Percentiles rank a stretch among this genome's conserved stretches.
phyloP scores from a whole-genome alignment of 1,140 invertebrate species.

The Babylonia areolata region DNA sequence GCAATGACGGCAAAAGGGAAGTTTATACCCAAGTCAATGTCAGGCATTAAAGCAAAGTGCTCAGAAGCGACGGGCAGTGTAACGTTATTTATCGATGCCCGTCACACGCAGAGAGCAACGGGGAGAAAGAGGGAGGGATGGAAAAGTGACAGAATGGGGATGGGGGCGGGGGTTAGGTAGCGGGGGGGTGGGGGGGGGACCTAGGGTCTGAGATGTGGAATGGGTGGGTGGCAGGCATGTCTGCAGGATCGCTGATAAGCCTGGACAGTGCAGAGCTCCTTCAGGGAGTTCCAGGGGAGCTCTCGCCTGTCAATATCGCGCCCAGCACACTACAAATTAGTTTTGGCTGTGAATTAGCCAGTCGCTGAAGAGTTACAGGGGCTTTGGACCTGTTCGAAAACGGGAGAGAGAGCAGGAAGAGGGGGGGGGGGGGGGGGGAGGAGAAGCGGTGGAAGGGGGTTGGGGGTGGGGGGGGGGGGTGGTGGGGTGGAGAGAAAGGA shows the following conservation, averaged over 20 bases:
- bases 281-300: background rate
- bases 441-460: background rate
- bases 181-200: too few species aligned
- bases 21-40: slow-evolving; percentile 47
- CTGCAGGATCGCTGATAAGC: slow-evolving; percentile 25
- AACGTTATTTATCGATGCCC: slow-evolving; percentile 45
- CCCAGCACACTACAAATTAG: slow-evolving; percentile 39
- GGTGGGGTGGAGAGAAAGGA: background rate
- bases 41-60: slow-evolving; percentile 45
- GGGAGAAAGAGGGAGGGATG: background rate
- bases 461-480: background rate
- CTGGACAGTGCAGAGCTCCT: background rate
- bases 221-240: background rate
- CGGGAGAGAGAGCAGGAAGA: too few species aligned
- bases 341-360: slow-evolving; percentile 31
- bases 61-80: slow-evolving; percentile 40
- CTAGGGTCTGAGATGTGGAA: too few species aligned
- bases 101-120: background rate
- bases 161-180: too few species aligned
- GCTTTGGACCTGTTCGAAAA: background rate
- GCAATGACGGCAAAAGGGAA: slow-evolving; percentile 9
- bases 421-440: background rate
- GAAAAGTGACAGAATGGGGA: too few species aligned
- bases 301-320: slow-evolving; percentile 36
- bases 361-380: slow-evolving; percentile 8